A percentile compares a stretch with the other conserved stretches of the same genome.
phyloP scores from a whole-genome alignment of 2,113 vertebrate species.

The rat (Rattus norvegicus) region DNA sequence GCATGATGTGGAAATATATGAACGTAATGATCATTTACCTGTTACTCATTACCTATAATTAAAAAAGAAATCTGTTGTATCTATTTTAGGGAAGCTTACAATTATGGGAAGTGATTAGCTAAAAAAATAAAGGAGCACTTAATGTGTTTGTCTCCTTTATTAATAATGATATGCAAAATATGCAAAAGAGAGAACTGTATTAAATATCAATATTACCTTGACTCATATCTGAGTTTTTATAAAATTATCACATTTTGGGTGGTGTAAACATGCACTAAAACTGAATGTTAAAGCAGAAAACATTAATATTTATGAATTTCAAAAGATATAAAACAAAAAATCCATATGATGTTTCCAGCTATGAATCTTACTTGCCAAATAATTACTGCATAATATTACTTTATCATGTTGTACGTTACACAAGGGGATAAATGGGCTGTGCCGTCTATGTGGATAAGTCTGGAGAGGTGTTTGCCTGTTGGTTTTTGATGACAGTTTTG shows the following conservation, averaged over 20 bases:
- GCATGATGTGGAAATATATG: background rate
- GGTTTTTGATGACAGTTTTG: slow-evolving; percentile 54
- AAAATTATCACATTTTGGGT: slow-evolving; percentile 6
- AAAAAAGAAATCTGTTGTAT: background rate
- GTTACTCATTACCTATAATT: background rate
- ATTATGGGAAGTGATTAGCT: slow-evolving; percentile 17
- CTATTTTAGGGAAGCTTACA: background rate
- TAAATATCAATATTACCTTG: background rate
- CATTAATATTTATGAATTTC: slow-evolving; percentile 18
- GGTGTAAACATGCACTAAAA: slow-evolving; percentile 1
- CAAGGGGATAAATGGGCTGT: slow-evolving; percentile 59
- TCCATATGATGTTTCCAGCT: slow-evolving; percentile 51
- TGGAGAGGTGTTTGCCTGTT: background rate
- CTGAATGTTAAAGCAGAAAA: background rate
- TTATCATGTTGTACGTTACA: slow-evolving; percentile 34
- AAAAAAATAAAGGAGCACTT: background rate
- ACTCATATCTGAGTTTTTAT: slow-evolving; percentile 21
- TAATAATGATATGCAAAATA: background rate
- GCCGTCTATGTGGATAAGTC: slow-evolving; percentile 49
- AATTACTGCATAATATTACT: slow-evolving; percentile 14
- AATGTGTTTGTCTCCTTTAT: background rate
- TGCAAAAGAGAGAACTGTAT: background rate
- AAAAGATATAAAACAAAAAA: background rate
- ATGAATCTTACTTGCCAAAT: slow-evolving; percentile 69
- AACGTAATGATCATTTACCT: background rate